Conservation (phyloP, 2,113 vertebrate species). For the Perca schrenkii region DNA sequence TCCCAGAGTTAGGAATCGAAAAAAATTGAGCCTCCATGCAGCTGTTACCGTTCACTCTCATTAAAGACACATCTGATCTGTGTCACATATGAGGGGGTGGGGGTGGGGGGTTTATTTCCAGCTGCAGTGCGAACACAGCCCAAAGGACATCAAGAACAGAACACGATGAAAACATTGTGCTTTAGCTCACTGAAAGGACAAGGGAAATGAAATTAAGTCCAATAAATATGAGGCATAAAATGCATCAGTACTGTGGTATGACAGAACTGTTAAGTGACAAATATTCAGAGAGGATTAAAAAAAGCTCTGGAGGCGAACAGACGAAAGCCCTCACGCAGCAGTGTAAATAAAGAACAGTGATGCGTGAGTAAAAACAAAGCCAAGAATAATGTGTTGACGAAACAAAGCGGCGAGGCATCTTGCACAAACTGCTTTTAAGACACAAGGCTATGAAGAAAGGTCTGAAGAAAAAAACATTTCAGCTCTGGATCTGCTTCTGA, state of each 20-base stretch:
- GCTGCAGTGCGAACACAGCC: neutral
- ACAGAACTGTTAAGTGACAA: slow-evolving; percentile 21
- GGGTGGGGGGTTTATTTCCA: too few species aligned
- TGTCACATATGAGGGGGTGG: neutral
- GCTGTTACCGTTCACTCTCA: neutral
- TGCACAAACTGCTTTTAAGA: slow-evolving; percentile 9
- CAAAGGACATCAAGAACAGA: neutral
- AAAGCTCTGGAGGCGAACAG: slow-evolving; percentile 16
- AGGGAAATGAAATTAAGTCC: neutral
- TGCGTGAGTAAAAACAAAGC: slow-evolving; percentile 13
- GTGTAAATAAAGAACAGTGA: slow-evolving; percentile 27
- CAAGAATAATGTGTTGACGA: slow-evolving; percentile 21
- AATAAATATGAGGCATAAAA: neutral
- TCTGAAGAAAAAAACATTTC: neutral
- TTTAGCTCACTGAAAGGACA: slow-evolving; percentile 5
- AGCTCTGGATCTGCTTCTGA: neutral
- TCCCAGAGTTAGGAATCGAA: neutral
- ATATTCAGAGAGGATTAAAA: slow-evolving; percentile 30
- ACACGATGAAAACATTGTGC: neutral
- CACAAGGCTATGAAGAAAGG: neutral
- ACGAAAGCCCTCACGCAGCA: slow-evolving; percentile 6
- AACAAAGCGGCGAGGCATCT: neutral
- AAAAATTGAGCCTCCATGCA: neutral
- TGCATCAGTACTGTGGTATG: neutral
- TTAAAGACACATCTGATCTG: neutral